Evolutionary conservation across 1,140 invertebrate genomes (phyloP), one percentile per base, ranked within the genome.

Genomic region (Berghia stephanieae): DNA sequence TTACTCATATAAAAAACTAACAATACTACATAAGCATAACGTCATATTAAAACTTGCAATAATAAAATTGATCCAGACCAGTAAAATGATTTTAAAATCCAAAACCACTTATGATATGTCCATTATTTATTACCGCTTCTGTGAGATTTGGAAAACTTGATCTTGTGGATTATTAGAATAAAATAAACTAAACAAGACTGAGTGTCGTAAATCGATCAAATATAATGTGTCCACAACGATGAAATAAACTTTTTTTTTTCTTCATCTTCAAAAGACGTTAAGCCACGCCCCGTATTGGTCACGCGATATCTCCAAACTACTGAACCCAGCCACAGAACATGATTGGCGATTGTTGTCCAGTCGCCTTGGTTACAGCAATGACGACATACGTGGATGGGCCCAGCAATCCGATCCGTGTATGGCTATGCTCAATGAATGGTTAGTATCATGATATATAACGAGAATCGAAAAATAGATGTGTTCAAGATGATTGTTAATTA

Each of bases 361-460:
- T 63, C 79, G 87, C 5, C 81, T 88, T 69, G 84, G 85, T 67
- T 88, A 86, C 78, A 82, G 55, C 66, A 81, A 79, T 57, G 83
- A 84, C 78, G 87, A 88, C 77, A 84, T 88, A 55, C 73, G 80
- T 49, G 84, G 69, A 16, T 88, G 86, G 85, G 81, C 85, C 3
- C 81, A 82, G 18, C 82, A 84, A 52, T 46, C 78, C 43, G 86
- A 87, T 75, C 87, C 87, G 3, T 88, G 85, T 72, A 84, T 88
- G 85, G 78, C 83, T 5, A 75, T 88, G 74, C 79, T 88, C 13
- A 85, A 83, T 76, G 85, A 88, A 73, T 88, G 87, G 87, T n/a
- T n/a, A n/a, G n/a, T n/a, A n/a, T n/a, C n/a, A n/a, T n/a, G n/a
- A n/a, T n/a, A n/a, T n/a, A n/a, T n/a, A n/a, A n/a, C n/a, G n/a